Evolutionary conservation across 2,888 invertebrate genomes (phyloP), one percentile per base, ranked within the genome.

Genomic region (Peribatodes rhomboidaria): DNA sequence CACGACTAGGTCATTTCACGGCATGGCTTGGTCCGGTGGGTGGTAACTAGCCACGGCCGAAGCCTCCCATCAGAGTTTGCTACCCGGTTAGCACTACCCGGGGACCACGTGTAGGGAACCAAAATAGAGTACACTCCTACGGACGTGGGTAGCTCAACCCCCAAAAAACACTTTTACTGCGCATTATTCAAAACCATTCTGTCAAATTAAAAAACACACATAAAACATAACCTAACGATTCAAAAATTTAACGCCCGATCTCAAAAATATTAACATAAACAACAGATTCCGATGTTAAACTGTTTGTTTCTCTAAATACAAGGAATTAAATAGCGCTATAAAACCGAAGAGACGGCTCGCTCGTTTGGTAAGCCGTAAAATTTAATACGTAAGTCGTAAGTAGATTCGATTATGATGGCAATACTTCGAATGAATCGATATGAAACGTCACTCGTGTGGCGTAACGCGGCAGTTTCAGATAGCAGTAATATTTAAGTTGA

Each of bases 251-350:
- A 41, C 41, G 42, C 27, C 33, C 18, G 41, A 44, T 31, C 13
- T 42, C 44, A n/a, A 33, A 22, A 27, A 27, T 20, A 55, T 55
- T 55, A 55, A 33, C 55, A 55, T 55, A 55, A 55, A 55, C 55
- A 44, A 8, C 33, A 55, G 44, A 55, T 55, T 55, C 55, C 33
- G 16, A 55, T 55, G 55, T 55, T 44, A 55, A 55, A 55, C 55
- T 55, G 55, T 55, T 55, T 55, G 55, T 55, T 55, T 55, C 55
- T 55, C 14, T 33, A 55, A 55, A 55, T 44, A 55, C 44, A 44
- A 18, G 44, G 44, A 55, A 55, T 55, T 55, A 55, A 55, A 55
- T 55, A 33, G 27, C 44, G 44, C 55, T 44, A 55, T 55, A 44
- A 55, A 55, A 55, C 31, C 33, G 31, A 55, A 44, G 55, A 55